phyloP scores from a whole-genome alignment of 2,888 invertebrate species.

The Cybosia mesomella region DNA sequence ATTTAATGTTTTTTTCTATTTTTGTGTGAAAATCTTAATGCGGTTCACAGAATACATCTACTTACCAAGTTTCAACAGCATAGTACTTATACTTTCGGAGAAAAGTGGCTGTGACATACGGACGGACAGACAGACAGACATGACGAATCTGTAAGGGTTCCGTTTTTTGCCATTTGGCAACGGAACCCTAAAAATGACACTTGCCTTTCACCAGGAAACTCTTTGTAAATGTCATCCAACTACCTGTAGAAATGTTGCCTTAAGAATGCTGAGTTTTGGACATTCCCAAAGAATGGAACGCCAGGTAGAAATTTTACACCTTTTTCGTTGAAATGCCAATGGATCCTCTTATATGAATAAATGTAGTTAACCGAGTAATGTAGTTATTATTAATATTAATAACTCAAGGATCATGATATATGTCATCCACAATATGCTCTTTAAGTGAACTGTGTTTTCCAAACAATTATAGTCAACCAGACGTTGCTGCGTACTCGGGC shows the following conservation, averaged over 20 bases:
- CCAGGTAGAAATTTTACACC: constrained; percentile 67
- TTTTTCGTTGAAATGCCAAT: constrained; percentile 57
- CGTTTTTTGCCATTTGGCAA: no score
- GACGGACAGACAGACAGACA: no score
- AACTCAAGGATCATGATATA: constrained; percentile 71
- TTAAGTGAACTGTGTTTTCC: constrained; percentile 10
- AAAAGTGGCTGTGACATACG: no score
- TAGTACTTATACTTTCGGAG: no score
- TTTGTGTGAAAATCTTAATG: no score
- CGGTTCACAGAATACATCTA: no score
- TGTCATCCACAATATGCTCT: constrained; percentile 8
- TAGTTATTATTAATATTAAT: constrained; percentile 62
- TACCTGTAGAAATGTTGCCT: constrained; percentile 66
- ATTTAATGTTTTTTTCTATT: no score
- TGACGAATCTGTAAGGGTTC: no score
- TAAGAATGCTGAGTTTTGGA: constrained; percentile 50
- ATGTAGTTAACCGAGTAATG: constrained; percentile 58
- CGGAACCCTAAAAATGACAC: neutral
- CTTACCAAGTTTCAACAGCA: no score
- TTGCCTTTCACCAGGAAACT: constrained; percentile 63
- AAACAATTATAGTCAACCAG: constrained; percentile 11
- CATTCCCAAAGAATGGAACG: constrained; percentile 73
- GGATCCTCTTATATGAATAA: constrained; percentile 58
- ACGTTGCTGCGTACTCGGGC: no score
- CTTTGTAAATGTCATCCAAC: constrained; percentile 63